Conservation (phyloP, 2,888 invertebrate species). For the Carabus problematicus region DNA sequence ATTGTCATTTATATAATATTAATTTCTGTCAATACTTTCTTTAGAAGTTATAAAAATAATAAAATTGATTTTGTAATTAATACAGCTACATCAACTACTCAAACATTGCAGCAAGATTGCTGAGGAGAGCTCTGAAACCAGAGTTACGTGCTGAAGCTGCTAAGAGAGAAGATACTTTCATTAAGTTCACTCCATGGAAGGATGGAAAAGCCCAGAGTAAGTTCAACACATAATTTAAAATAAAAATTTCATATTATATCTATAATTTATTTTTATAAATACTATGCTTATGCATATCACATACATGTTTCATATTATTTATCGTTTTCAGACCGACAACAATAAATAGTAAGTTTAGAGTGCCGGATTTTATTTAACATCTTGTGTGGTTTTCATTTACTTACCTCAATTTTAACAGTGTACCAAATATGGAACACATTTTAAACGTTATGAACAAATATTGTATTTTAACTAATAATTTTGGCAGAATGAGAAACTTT, state of each 20-base stretch:
- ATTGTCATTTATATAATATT: background rate
- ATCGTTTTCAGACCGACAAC: slow-evolving; percentile 41
- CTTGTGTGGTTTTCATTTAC: too few relatives aligned
- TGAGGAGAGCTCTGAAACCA: slow-evolving; percentile 81
- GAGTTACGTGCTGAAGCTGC: slow-evolving; percentile 76
- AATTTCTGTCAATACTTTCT: background rate
- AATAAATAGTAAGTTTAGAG: slow-evolving; percentile 8
- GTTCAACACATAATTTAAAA: slow-evolving; percentile 54
- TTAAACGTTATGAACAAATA: slow-evolving; percentile 3
- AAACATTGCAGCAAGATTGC: slow-evolving; percentile 85
- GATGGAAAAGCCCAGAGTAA: slow-evolving; percentile 88
- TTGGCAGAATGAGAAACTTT: background rate
- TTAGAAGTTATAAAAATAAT: slow-evolving; percentile 6
- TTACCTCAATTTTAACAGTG: too few relatives aligned
- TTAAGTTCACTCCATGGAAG: slow-evolving; percentile 88
- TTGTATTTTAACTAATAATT: slow-evolving; percentile 2
- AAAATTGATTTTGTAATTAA: background rate
- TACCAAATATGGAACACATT: too few relatives aligned
- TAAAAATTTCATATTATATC: too few relatives aligned
- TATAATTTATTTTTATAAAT: too few relatives aligned
- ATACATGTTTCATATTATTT: too few relatives aligned
- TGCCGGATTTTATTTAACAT: too few relatives aligned
- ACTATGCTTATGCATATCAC: too few relatives aligned
- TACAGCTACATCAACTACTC: slow-evolving; percentile 95
- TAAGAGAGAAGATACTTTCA: slow-evolving; percentile 76